A percentile compares a stretch with the other conserved stretches of the same genome.
Evolutionary conservation across 2,888 invertebrate genomes (phyloP).

Genomic region (Uropetala carovei): DNA sequence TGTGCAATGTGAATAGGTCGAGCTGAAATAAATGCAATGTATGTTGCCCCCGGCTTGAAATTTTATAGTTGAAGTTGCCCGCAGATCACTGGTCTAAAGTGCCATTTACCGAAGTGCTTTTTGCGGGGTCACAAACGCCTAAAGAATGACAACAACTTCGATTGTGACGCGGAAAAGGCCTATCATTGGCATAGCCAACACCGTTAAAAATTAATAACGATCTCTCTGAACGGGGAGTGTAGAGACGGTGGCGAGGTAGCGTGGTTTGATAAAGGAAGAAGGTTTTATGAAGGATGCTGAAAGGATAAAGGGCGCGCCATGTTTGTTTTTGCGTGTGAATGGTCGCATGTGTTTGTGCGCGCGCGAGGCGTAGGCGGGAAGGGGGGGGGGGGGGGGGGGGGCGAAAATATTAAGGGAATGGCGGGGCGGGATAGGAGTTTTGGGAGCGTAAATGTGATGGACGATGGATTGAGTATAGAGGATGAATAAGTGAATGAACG

Average conservation of each 20-base stretch:
- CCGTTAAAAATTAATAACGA: not conserved
- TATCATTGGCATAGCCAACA: not conserved
- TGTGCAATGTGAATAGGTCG: too few species aligned
- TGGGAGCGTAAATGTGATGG: not conserved
- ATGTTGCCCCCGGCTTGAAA: too few species aligned
- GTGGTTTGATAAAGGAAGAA: not conserved
- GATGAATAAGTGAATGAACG: conserved; percentile 1
- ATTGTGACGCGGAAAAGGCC: not conserved
- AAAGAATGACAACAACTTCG: too few species aligned
- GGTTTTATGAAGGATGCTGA: not conserved
- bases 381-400: not conserved
- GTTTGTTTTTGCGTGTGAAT: too few species aligned
- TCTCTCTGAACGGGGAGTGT: not conserved
- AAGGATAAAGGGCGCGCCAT: not conserved
- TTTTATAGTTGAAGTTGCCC: too few species aligned
- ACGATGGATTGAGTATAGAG: not conserved
- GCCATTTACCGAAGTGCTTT: too few species aligned
- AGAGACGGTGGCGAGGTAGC: not conserved
- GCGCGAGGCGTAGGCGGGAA: too few species aligned
- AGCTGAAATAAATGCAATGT: too few species aligned
- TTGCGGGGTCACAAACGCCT: too few species aligned
- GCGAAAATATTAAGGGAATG: too few species aligned
- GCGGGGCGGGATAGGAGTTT: not conserved
- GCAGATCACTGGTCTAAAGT: too few species aligned
- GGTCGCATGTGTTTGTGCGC: too few species aligned